Conservation (phyloP, 2,797 vertebrate species). For the Philypnodon macrostomus region DNA sequence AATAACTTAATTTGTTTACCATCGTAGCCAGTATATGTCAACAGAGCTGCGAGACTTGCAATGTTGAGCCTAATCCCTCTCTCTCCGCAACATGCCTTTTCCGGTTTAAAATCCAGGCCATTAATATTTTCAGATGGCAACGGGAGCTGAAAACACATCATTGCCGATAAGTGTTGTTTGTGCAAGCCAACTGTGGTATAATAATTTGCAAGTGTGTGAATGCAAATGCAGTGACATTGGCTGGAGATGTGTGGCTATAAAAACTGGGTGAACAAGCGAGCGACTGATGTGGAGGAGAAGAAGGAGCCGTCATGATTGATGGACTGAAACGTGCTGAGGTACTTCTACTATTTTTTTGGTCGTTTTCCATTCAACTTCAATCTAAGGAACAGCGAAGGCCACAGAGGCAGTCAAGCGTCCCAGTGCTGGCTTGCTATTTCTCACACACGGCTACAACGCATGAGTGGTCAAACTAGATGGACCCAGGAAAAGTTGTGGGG, state of each 20-base stretch:
- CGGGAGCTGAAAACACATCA: slow-evolving; percentile 68
- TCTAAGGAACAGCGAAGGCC: slow-evolving; percentile 63
- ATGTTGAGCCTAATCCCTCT: slow-evolving; percentile 55
- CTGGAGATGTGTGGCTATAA: slow-evolving; percentile 63
- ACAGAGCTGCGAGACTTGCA: slow-evolving; percentile 48
- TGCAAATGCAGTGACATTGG: slow-evolving; percentile 74
- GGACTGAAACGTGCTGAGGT: slow-evolving; percentile 68
- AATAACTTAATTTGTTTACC: slow-evolving; percentile 72
- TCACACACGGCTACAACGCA: slow-evolving; percentile 44
- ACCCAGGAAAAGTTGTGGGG: slow-evolving; percentile 53
- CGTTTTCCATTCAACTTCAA: slow-evolving; percentile 61
- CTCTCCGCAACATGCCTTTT: slow-evolving; percentile 46
- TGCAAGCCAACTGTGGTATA: slow-evolving; percentile 58
- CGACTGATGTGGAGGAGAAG: slow-evolving; percentile 68
- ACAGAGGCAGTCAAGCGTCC: slow-evolving; percentile 55
- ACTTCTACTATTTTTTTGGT: slow-evolving; percentile 47
- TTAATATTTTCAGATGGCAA: slow-evolving; percentile 68
- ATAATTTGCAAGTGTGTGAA: slow-evolving; percentile 67
- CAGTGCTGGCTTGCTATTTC: slow-evolving; percentile 19
- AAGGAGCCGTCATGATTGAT: slow-evolving; percentile 73
- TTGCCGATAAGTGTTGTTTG: slow-evolving; percentile 67
- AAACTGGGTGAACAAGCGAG: slow-evolving; percentile 48
- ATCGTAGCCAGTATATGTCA: slow-evolving; percentile 49
- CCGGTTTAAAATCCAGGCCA: slow-evolving; percentile 53
- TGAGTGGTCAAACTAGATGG: slow-evolving; percentile 69